phyloP scores from a whole-genome alignment of 2,888 invertebrate species.

The Caradrina kadenii region DNA sequence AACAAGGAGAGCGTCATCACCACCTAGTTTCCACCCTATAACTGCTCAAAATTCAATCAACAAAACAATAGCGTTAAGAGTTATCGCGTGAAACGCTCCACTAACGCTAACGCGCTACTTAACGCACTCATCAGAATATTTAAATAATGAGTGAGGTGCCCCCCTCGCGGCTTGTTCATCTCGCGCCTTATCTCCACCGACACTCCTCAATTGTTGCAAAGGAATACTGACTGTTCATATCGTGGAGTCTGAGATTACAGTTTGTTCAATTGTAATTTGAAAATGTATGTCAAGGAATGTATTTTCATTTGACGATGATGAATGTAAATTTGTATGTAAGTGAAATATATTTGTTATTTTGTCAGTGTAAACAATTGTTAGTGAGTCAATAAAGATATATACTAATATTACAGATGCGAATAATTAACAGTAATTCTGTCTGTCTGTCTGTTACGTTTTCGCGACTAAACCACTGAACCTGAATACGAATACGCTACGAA shows the following conservation, averaged over 20 bases:
- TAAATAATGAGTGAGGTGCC: constrained; percentile 82
- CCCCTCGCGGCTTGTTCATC: constrained; percentile 74
- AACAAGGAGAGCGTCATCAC: constrained; percentile 11
- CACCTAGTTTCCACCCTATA: constrained; percentile 52
- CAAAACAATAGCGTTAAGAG: constrained; percentile 83
- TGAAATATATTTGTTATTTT: too few species aligned
- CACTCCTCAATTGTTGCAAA: constrained; percentile 80
- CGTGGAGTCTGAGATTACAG: constrained; percentile 46
- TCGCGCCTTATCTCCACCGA: constrained; percentile 83
- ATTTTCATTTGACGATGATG: neutral
- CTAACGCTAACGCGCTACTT: constrained; percentile 82
- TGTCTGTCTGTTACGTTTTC: too few species aligned
- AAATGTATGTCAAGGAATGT: constrained; percentile 10
- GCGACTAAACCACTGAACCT: too few species aligned
- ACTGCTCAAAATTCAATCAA: constrained; percentile 82
- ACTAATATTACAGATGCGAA: too few species aligned
- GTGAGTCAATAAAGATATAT: too few species aligned
- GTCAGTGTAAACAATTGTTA: too few species aligned
- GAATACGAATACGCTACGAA: too few species aligned
- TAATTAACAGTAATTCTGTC: too few species aligned
- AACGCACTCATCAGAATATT: constrained; percentile 87
- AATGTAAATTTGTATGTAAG: too few species aligned
- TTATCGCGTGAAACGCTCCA: constrained; percentile 80
- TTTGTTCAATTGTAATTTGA: constrained; percentile 13
- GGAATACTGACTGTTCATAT: constrained; percentile 64